Conservation (phyloP, 35 echinoderm and acorn worm genomes). For the Heliocidaris erythrogramma region DNA sequence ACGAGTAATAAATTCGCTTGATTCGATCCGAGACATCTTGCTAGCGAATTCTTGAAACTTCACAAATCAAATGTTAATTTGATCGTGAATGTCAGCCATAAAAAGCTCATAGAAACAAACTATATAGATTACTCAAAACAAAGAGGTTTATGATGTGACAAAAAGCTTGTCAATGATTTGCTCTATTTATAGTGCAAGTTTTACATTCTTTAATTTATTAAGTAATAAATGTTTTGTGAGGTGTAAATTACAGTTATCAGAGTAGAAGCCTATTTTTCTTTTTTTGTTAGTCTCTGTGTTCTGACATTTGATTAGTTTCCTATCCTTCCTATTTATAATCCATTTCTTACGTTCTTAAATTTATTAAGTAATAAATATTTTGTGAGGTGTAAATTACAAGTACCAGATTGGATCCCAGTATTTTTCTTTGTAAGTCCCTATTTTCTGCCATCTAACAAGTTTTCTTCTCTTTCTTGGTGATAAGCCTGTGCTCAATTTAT, state of each 20-base stretch:
- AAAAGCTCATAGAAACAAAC: background rate
- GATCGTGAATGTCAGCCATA: constrained; percentile 2
- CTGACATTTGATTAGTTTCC: background rate
- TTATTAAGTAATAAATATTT: background rate
- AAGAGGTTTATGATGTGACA: background rate
- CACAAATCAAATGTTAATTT: background rate
- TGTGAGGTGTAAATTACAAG: background rate
- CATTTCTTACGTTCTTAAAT: too few relatives aligned
- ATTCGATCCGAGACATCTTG: background rate
- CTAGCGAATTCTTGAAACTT: background rate
- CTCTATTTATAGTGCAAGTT: background rate
- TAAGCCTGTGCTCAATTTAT: too few relatives aligned
- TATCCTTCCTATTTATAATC: background rate
- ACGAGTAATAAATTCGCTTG: background rate
- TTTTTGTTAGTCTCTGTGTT: background rate
- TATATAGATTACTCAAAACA: background rate
- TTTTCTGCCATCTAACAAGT: background rate
- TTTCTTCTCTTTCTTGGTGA: background rate
- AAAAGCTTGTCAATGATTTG: background rate
- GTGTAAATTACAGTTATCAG: background rate
- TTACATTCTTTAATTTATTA: background rate
- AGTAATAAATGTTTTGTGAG: background rate
- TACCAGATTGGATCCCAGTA: background rate
- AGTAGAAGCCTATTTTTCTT: background rate
- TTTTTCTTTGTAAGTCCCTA: background rate